phyloP scores from a whole-genome alignment of 1,140 invertebrate species.

The Battus philenor region DNA sequence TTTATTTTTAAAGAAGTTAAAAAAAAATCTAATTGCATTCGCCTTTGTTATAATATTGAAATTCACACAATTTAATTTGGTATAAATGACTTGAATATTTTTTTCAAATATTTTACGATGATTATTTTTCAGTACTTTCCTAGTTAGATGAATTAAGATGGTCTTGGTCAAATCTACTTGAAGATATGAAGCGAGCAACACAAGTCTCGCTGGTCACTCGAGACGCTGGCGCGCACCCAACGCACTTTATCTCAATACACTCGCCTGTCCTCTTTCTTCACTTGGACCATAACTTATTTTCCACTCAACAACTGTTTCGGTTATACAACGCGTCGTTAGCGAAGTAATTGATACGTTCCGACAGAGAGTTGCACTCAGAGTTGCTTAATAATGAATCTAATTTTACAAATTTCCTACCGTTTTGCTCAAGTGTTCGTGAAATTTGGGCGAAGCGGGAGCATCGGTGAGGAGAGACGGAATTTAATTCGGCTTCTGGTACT shows the following conservation, averaged over 20 bases:
- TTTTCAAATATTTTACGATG: background rate
- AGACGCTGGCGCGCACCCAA: conserved; percentile 61
- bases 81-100: no score
- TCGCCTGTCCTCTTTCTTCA: conserved; percentile 49
- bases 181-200: conserved; percentile 6
- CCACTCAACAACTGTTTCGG: conserved; percentile 50
- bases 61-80: no score
- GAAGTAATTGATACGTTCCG: conserved; percentile 28
- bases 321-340: conserved; percentile 27
- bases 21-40: no score
- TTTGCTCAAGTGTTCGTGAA: no score
- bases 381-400: no score
- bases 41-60: no score
- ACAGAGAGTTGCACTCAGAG: no score
- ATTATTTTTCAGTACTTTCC: background rate
- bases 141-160: background rate
- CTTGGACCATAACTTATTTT: conserved; percentile 51
- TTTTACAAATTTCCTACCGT: no score
- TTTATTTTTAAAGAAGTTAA: no score
- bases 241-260: conserved; percentile 65
- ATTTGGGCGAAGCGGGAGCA: conserved; percentile 30
- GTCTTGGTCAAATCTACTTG: background rate
- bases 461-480: conserved; percentile 42
- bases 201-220: conserved; percentile 42
- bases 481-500: conserved; percentile 54